Conservation (phyloP, 2,113 vertebrate genomes). For the Platichthys stellatus region DNA sequence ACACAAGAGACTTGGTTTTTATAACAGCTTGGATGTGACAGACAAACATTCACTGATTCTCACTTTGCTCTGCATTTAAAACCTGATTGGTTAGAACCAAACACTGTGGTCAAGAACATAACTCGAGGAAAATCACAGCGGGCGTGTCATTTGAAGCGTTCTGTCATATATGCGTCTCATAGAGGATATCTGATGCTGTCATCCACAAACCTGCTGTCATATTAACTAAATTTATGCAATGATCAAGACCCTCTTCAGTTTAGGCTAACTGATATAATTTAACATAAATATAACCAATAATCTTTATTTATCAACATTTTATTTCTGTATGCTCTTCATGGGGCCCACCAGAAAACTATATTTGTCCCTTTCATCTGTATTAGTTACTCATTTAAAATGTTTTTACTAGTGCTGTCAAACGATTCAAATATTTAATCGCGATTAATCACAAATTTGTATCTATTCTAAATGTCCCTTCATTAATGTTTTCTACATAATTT, state of each 20-base stretch:
- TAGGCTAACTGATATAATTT: too few relatives aligned
- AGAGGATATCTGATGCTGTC: background rate
- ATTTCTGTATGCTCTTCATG: background rate
- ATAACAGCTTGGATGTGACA: background rate
- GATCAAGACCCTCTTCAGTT: too few relatives aligned
- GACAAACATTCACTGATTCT: background rate
- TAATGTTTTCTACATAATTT: too few relatives aligned
- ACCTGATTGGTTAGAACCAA: background rate
- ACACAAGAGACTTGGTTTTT: background rate
- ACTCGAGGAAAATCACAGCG: background rate
- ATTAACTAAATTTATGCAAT: too few relatives aligned
- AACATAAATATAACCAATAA: too few relatives aligned
- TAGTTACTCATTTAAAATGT: too few relatives aligned
- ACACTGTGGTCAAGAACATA: background rate
- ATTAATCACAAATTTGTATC: too few relatives aligned
- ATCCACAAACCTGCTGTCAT: too few relatives aligned
- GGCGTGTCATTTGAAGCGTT: background rate
- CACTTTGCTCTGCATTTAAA: background rate
- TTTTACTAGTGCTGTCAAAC: background rate
- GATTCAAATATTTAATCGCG: too few relatives aligned
- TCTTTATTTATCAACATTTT: too few relatives aligned
- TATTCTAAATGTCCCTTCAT: too few relatives aligned
- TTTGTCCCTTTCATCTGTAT: too few relatives aligned
- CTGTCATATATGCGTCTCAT: background rate
- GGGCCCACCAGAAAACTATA: background rate